Percentiles rank a stretch among this genome's conserved stretches.
These are phyloP conservation scores for Rhinolophus ferrumequinum DNA, from an alignment of 2,113 vertebrate species.

Conservation along the genomic window DNA sequence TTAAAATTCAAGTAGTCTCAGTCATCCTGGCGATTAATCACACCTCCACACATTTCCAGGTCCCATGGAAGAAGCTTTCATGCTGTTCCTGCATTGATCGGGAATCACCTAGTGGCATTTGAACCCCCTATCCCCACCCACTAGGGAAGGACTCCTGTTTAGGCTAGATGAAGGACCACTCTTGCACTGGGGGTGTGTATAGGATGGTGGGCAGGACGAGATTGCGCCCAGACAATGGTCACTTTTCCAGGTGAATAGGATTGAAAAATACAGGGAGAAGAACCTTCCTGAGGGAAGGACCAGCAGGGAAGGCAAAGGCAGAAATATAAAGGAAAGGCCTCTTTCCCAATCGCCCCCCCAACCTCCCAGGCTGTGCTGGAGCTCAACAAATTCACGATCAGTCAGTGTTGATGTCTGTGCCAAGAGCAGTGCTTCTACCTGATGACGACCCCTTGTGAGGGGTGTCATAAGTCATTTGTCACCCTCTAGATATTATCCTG, in stretches of 20 bases:
- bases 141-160: not conserved
- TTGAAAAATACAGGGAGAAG: not conserved
- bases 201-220: not conserved
- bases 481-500: rapidly evolving
- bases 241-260: not conserved
- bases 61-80: too few relatives aligned
- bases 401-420: not conserved
- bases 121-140: not conserved
- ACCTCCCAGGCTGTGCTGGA: rapidly evolving
- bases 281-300: too few relatives aligned
- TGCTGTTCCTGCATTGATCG: not conserved
- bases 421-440: not conserved
- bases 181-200: not conserved
- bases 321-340: too few relatives aligned
- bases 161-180: not conserved
- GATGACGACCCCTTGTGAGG: rapidly evolving
- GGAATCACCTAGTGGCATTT: too few relatives aligned
- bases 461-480: not conserved
- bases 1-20: not conserved
- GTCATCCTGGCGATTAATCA: too few relatives aligned
- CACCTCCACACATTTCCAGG: rapidly evolving
- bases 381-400: not conserved
- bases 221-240: not conserved
- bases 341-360: too few relatives aligned
- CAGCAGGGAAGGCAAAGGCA: not conserved